A percentile compares a stretch with the other conserved stretches of the same genome.
phyloP scores from a whole-genome alignment of 2,888 invertebrate species.

The Sinotaia quadrata region DNA sequence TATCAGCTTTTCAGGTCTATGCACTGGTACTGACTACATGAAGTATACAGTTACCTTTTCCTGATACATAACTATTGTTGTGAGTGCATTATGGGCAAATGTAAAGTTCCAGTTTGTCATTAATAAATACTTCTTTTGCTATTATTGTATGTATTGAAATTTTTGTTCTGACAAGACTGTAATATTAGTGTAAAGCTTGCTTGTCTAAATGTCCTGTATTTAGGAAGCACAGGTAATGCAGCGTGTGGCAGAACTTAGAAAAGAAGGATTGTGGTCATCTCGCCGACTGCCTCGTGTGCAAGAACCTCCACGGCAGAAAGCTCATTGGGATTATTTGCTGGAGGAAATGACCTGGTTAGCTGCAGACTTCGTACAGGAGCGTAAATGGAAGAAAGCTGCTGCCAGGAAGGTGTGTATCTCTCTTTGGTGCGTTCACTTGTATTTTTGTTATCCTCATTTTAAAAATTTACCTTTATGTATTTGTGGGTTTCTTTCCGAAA shows the following conservation, averaged over 20 bases:
- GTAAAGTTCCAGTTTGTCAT: too few relatives aligned
- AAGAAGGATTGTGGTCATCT: slow-evolving; percentile 95
- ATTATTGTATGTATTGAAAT: background rate
- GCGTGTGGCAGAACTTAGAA: slow-evolving; percentile 90
- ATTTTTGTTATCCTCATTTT: too few relatives aligned
- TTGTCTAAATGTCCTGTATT: too few relatives aligned
- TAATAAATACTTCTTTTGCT: background rate
- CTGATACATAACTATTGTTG: too few relatives aligned
- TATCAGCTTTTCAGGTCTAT: slow-evolving; percentile 21
- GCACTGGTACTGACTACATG: slow-evolving; percentile 15
- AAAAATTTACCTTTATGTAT: too few relatives aligned
- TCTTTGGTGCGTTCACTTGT: too few relatives aligned
- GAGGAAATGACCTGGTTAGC: slow-evolving; percentile 99
- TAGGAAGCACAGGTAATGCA: slow-evolving; percentile 96
- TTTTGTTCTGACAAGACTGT: background rate
- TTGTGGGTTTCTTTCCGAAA: too few relatives aligned
- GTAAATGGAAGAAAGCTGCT: slow-evolving; percentile 97
- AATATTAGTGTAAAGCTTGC: too few relatives aligned
- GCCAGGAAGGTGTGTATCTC: slow-evolving; percentile 91
- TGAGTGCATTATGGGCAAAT: background rate
- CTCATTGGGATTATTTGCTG: slow-evolving; percentile 98
- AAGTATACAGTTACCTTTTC: slow-evolving; percentile 12
- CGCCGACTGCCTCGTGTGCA: slow-evolving; percentile 86
- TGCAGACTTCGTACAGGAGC: slow-evolving; percentile 96
- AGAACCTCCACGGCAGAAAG: slow-evolving; percentile 86